A percentile compares a stretch with the other conserved stretches of the same genome.
These are phyloP conservation scores for Hemiscyllium ocellatum DNA, from an alignment of 2,113 vertebrate species.

Conservation along the genomic window DNA sequence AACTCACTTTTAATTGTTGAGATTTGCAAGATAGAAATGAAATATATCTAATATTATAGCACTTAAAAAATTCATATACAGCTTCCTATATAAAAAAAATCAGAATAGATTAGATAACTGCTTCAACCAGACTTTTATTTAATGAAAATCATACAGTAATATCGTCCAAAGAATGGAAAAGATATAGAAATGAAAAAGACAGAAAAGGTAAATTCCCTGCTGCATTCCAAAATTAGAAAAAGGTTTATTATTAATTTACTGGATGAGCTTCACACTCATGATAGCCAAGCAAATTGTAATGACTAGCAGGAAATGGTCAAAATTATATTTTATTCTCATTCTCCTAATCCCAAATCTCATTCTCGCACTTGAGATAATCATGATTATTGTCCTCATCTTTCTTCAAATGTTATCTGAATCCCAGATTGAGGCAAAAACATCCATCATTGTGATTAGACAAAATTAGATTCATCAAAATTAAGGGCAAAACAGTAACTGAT, in stretches of 20 bases:
- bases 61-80: too few relatives aligned
- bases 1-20: neutral
- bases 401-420: neutral
- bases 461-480: neutral
- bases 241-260: neutral
- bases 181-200: neutral
- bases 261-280: neutral
- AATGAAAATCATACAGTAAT: neutral
- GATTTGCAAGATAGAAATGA: neutral
- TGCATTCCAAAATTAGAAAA: neutral
- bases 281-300: neutral
- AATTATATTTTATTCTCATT: neutral
- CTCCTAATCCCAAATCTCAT: neutral
- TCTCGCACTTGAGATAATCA: neutral
- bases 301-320: neutral
- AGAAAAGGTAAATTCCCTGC: neutral
- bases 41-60: neutral
- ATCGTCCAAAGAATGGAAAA: neutral
- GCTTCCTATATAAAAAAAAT: too few relatives aligned
- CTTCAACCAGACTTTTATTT: neutral
- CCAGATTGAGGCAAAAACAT: neutral
- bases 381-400: neutral
- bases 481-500: neutral
- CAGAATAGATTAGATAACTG: neutral
- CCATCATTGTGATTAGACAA: neutral